Percentiles rank a stretch among this genome's conserved stretches.
phyloP scores from a whole-genome alignment of 1,140 invertebrate genomes.

The Bombus polaris region DNA sequence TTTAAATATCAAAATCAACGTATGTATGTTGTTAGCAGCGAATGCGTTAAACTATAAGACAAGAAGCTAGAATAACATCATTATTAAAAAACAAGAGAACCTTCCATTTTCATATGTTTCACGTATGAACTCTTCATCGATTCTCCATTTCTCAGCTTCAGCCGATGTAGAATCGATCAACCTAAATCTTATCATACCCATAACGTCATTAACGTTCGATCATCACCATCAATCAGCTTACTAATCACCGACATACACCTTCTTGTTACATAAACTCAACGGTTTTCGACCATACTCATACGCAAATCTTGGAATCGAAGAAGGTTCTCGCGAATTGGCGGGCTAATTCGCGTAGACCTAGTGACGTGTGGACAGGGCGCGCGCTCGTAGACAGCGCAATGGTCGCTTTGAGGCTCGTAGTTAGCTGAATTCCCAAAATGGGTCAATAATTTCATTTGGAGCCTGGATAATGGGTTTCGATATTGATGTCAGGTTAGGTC shows the following conservation, averaged over 20 bases:
- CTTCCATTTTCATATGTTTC: too few species aligned
- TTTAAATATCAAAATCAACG: too few species aligned
- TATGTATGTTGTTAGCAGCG: neutral
- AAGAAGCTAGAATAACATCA: neutral
- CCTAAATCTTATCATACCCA: constrained; percentile 17
- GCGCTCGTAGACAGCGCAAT: neutral
- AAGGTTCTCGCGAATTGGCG: neutral
- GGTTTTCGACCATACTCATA: neutral
- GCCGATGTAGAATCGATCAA: neutral
- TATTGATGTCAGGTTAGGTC: neutral
- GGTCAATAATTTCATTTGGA: constrained; percentile 21
- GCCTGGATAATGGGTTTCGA: neutral
- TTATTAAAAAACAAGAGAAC: too few species aligned
- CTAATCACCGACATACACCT: neutral
- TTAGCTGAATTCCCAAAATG: constrained; percentile 15
- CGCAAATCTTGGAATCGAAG: neutral
- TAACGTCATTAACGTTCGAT: constrained; percentile 17
- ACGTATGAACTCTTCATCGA: neutral
- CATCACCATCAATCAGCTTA: constrained; percentile 15
- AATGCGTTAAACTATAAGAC: neutral
- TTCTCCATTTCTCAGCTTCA: neutral
- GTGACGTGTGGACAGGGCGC: too few species aligned
- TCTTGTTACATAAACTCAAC: neutral
- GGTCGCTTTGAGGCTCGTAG: neutral
- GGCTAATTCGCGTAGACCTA: neutral